Evolutionary conservation across 1,140 invertebrate species (phyloP), one percentile per base, ranked within the genome.

Genomic region (Leptopilina clavipes): DNA sequence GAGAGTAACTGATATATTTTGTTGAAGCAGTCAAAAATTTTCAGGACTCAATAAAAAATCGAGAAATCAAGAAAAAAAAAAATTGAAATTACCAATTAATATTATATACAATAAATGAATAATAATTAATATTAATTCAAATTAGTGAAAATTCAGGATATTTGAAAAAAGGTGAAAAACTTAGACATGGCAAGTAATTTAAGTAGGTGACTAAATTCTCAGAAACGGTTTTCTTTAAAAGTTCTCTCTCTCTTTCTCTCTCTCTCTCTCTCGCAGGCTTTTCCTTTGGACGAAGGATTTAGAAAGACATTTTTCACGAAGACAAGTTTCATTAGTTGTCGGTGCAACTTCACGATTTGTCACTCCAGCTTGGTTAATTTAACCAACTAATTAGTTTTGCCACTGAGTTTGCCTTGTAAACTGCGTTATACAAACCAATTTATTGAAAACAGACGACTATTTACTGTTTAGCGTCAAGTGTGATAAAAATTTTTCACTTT

Each of bases 361-460:
- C 48, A 52, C 48, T 17, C 48, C n/a, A 17, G 48, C 48, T 52
- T 52, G 14, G 48, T 52, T 52, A 52, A 52, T n/a, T 52, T 52
- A 52, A 52, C 48, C n/a, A 52, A 52, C 48, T 52, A 52, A 52
- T 52, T 52, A 52, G 48, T 52, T 52, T 52, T 17, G 48, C 48
- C 48, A 17, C 48, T 52, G n/a, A 52, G 17, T 52, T 52, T 17
- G n/a, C 48, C 48, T 52, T 52, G 48, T 52, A 52, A 52, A 52
- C 48, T 52, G 48, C n/a, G 48, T 17, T 17, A 52, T 40, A 6
- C 37, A n/a, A 17, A 52, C 48, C 48, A 52, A 52, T 52, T 52
- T 17, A 52, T n/a, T 52, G 48, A 52, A n/a, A 52, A 52, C 6
- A n/a, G 48, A 52, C 48, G 14, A 52, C 14, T 52, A 17, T 52